These are phyloP conservation scores for Cerceris ruficornis DNA, from an alignment of 2,888 invertebrate species.

Conservation along the genomic window DNA sequence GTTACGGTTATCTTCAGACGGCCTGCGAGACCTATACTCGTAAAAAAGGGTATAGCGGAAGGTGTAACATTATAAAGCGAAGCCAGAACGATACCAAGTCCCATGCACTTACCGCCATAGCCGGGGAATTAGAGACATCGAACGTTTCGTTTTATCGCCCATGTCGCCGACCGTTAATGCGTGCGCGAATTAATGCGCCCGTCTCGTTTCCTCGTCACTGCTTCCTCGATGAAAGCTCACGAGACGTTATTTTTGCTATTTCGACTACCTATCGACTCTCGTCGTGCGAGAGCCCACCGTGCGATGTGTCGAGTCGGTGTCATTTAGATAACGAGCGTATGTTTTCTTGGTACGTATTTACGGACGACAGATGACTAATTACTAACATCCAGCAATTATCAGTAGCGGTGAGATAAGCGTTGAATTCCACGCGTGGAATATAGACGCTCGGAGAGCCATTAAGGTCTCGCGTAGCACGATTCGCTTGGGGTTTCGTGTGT, in stretches of 20 bases:
- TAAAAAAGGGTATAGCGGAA: slow-evolving; percentile 28
- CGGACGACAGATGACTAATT: slow-evolving; percentile 18
- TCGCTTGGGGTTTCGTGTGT: no score
- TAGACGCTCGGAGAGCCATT: no score
- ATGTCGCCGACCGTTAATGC: no score
- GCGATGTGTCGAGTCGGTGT: not conserved
- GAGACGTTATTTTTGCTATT: no score
- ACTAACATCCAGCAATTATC: not conserved
- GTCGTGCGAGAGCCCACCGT: not conserved
- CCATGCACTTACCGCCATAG: not conserved
- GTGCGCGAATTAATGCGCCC: not conserved
- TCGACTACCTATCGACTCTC: not conserved
- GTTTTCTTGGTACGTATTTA: slow-evolving; percentile 1
- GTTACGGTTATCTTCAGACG: slow-evolving; percentile 43
- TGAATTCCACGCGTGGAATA: not conserved
- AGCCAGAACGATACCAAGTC: slow-evolving; percentile 1
- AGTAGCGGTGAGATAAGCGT: not conserved
- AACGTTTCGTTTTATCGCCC: not conserved
- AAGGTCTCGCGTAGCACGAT: no score
- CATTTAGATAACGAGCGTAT: slow-evolving; percentile 9
- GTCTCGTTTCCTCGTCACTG: not conserved
- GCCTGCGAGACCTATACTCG: slow-evolving; percentile 40
- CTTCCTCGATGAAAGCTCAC: no score
- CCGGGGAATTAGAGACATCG: slow-evolving; percentile 14
- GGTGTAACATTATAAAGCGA: slow-evolving; percentile 38